Conservation (phyloP, 1,140 invertebrate species). For the Lordiphosa clarofinis region DNA sequence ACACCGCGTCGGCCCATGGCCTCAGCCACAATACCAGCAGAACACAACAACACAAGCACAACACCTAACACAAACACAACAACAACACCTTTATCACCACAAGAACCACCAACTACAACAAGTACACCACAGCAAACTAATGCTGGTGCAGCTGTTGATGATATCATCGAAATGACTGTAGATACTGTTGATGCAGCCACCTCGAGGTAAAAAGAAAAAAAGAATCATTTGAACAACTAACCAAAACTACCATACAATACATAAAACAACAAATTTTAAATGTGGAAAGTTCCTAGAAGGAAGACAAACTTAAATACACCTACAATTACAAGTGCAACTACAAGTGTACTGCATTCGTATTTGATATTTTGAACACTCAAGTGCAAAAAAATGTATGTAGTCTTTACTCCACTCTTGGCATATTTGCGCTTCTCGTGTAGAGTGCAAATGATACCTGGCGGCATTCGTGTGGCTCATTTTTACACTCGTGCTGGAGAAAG, state of each 20-base stretch:
- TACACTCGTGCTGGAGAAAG: no score
- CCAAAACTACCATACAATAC: no score
- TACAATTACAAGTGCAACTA: no score
- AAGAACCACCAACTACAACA: slow-evolving; percentile 53
- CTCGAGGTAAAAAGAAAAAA: slow-evolving; percentile 60
- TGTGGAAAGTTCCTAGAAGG: background rate
- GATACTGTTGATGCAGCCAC: slow-evolving; percentile 69
- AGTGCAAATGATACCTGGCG: no score
- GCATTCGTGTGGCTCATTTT: no score
- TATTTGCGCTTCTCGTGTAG: no score
- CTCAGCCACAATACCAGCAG: slow-evolving; percentile 12
- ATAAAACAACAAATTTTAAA: no score
- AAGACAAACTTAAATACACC: no score
- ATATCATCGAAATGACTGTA: slow-evolving; percentile 69
- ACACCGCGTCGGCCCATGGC: slow-evolving; percentile 51
- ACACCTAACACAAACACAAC: slow-evolving; percentile 63
- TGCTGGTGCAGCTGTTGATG: slow-evolving; percentile 33
- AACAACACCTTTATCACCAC: slow-evolving; percentile 69
- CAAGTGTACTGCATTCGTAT: no score
- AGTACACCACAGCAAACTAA: slow-evolving; percentile 63
- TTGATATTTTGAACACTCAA: no score
- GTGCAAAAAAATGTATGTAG: no score
- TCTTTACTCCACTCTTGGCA: no score
- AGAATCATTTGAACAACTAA: background rate
- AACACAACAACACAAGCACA: slow-evolving; percentile 46